Conservation (phyloP, 2,113 vertebrate species). For the Larimichthys crocea region DNA sequence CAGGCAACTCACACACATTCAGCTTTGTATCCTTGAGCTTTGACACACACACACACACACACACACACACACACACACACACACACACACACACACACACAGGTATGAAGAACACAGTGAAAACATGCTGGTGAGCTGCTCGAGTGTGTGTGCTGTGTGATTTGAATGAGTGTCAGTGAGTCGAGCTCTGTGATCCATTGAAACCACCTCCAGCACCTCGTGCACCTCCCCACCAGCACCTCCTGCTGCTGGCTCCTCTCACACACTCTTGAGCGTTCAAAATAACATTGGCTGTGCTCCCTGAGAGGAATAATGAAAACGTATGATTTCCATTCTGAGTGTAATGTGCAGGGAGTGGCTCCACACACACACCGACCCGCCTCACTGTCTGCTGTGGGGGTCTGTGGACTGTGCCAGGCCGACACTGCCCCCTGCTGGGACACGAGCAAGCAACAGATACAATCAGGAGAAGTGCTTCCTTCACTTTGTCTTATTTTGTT, state of each 20-base stretch:
- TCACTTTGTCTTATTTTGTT: neutral
- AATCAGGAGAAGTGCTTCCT: neutral
- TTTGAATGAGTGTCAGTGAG: neutral
- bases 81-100: neutral
- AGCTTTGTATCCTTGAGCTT: neutral
- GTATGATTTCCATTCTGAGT: constrained; percentile 27
- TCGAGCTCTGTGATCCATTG: constrained; percentile 36
- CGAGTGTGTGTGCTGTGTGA: neutral
- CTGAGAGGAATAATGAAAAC: constrained; percentile 47
- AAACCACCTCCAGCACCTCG: neutral
- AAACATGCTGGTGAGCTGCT: neutral
- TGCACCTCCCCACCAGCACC: neutral
- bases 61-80: neutral
- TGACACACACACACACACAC: neutral
- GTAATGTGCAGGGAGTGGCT: constrained; percentile 66
- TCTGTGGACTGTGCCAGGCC: constrained; percentile 13
- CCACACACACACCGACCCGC: neutral
- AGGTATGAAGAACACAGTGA: neutral
- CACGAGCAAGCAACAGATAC: neutral
- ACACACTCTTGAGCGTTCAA: neutral
- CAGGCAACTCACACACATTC: neutral
- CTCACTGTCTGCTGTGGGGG: constrained; percentile 4
- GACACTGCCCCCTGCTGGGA: constrained; percentile 74
- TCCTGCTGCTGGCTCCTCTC: neutral
- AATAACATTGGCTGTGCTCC: neutral